Evolutionary conservation across 2,888 invertebrate species (phyloP), one percentile per base, ranked within the genome.

Genomic region (Megalurothrips usitatus): DNA sequence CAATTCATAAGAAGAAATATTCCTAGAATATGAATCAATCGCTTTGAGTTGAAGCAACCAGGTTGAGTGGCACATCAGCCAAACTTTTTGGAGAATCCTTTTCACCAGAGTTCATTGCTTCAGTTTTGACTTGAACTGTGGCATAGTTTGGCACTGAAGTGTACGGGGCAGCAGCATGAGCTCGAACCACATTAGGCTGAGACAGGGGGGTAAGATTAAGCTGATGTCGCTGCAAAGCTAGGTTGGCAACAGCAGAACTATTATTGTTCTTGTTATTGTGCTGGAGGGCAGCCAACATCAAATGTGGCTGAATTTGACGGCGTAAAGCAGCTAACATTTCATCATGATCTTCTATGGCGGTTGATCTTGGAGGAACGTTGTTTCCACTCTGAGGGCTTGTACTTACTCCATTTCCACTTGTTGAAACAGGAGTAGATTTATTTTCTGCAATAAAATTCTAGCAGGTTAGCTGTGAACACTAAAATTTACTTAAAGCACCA

Each of bases 301-400:
- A 87, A 86, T 93, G 93, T 81, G 93, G 93, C 86, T 93, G 93
- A 84, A 93, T 89, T 86, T 92, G 92, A 28, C 92, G 88, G 17
- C 93, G 89, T 84, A 93, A 88, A 79, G 93, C 93, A 79, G 90
- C 91, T 85, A 93, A 87, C 90, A 93, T 92, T 79, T 92, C 92
- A 84, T 92, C 92, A 84, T 91, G 91, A 81, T 90, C 89, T 43
- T 88, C 87, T 75, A 75, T 12, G 10, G 68, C 68, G 12, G 68
- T 23, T 8, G 68, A 26, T 26, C 68, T 75, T 10, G 68, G 12
- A 26, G 68, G 23, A 23, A 75, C 68, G 9, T 26, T 75, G 68
- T 75, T 75, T 26, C 68, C 68, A 26, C 23, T 75, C 26, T 75
- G 68, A 75, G 68, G 23, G 23, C 26, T 75, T 12, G 23, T 26